Evolutionary conservation across 2,888 invertebrate species (phyloP).

Genomic region (Volucella inflata): DNA sequence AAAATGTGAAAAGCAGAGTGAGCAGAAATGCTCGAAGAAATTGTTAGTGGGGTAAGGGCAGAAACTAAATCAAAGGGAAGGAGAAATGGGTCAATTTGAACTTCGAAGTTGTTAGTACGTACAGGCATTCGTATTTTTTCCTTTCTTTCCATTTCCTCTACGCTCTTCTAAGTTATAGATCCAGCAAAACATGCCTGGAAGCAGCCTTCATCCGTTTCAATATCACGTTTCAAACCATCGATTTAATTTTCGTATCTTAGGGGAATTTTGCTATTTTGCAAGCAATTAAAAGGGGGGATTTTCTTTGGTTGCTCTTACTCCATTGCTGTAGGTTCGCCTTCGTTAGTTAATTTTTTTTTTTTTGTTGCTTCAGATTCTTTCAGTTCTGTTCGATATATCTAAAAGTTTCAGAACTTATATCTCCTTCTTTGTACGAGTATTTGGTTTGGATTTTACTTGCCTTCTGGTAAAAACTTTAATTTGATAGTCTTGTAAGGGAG

Average conservation of each 20-base stretch:
- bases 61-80: conserved; percentile 27
- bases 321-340: conserved; percentile 33
- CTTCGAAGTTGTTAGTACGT: conserved; percentile 69
- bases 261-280: conserved; percentile 74
- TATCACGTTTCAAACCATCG: conserved; percentile 76
- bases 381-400: conserved; percentile 70
- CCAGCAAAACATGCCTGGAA: conserved; percentile 67
- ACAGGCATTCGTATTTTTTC: conserved; percentile 64
- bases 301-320: conserved; percentile 36
- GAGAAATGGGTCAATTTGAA: conserved; percentile 74
- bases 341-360: conserved; percentile 5
- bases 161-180: conserved; percentile 53
- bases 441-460: conserved; percentile 62
- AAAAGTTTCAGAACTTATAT: conserved; percentile 69
- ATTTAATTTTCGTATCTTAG: conserved; percentile 75
- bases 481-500: conserved; percentile 69
- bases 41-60: conserved; percentile 38
- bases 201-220: conserved; percentile 75
- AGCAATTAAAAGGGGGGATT: conserved; percentile 72
- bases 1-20: conserved; percentile 50
- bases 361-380: conserved; percentile 55
- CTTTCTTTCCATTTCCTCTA: conserved; percentile 2
- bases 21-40: conserved; percentile 1
- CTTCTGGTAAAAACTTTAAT: conserved; percentile 71
- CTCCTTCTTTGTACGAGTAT: conserved; percentile 56